Percentiles rank a stretch among this genome's conserved stretches.
phyloP scores from a whole-genome alignment of 2,113 vertebrate species.

The Pampusana beccarii region DNA sequence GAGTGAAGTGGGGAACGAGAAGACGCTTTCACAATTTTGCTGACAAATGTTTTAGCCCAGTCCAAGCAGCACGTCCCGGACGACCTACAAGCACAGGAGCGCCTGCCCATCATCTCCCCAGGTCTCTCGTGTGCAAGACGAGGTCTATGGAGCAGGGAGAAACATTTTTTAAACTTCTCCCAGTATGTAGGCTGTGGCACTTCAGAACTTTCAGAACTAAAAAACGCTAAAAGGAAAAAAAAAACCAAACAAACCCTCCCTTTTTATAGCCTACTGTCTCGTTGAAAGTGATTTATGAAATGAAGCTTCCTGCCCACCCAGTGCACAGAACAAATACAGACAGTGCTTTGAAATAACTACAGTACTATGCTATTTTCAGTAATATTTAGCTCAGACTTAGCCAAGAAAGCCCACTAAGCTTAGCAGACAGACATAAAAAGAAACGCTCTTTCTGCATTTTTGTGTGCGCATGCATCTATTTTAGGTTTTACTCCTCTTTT shows the following conservation, averaged over 20 bases:
- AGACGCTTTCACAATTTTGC: background rate
- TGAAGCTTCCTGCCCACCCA: conserved; percentile 70
- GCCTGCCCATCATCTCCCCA: background rate
- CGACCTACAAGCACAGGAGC: rapidly evolving
- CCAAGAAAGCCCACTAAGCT: conserved; percentile 57
- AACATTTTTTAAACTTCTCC: conserved; percentile 10
- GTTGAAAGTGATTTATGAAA: conserved; percentile 70
- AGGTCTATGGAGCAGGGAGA: background rate
- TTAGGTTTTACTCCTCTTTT: conserved; percentile 38
- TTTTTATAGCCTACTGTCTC: conserved; percentile 67
- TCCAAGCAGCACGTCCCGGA: background rate
- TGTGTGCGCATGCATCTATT: conserved; percentile 8
- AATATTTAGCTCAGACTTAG: conserved; percentile 62
- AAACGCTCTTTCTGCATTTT: conserved; percentile 43
- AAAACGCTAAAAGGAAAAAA: conserved; percentile 53
- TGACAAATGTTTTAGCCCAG: background rate
- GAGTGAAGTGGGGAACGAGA: background rate
- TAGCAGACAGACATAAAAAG: conserved; percentile 65
- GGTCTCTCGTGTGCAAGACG: background rate
- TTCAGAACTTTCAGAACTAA: conserved; percentile 54
- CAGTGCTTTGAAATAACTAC: conserved; percentile 65
- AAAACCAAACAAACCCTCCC: conserved; percentile 34
- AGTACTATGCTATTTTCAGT: conserved; percentile 56
- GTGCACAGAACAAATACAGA: conserved; percentile 59
- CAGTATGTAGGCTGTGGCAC: conserved; percentile 18